Base-by-base conservation (phyloP, 2,113 vertebrate species). In the Psittacus erithacus region DNA sequence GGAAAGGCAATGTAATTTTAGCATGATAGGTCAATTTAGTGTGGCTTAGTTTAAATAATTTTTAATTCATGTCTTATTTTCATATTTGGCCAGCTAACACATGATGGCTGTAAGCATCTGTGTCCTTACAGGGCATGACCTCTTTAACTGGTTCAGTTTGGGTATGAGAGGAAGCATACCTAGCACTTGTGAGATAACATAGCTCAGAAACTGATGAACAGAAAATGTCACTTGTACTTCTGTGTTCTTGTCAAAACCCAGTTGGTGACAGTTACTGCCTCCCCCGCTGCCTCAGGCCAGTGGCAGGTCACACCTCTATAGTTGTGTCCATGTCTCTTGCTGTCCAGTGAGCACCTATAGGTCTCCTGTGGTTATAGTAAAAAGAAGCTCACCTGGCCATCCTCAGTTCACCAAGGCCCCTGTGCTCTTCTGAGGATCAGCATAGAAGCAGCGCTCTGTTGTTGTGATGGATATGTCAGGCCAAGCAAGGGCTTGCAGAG, bases 301-400 rank as follows among this genome's bases (percentile, higher is more conserved):
- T 11, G n/a, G 9, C 7, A 0, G 33, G 10, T 80, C 50, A 38
- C 41, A 50, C 10, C 13, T 17, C 63, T 44, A 0, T 14, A 18
- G 64, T 28, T 25, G 43, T 46, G 22, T 57, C 67, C 3, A 0
- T n/a, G 68, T 31, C 68, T 83, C n/a, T 55, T 65, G 39, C 49
- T 39, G 10, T 33, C n/a, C 44, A 25, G 27, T 11, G 44, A 79
- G 44, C 7, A n/a, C 64, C 62, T 46, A 1, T 25, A 25, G 4
- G 7, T 50, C 50, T 67, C 7, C 46, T 17, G 46, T 55, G 35
- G 0, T 62, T 83, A 91, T 23, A 68, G n/a, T 53, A 13, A 47
- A 44, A 70, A 9, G 7, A 31, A 13, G 4, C 50, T 78, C 69
- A 18, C 50, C 44, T 44, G 43, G 5, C 33, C 25, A 5, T 46